Percentiles rank a stretch among this genome's conserved stretches.
phyloP scores from a whole-genome alignment of 2,888 invertebrate genomes.

The Ctenicera cuprea region DNA sequence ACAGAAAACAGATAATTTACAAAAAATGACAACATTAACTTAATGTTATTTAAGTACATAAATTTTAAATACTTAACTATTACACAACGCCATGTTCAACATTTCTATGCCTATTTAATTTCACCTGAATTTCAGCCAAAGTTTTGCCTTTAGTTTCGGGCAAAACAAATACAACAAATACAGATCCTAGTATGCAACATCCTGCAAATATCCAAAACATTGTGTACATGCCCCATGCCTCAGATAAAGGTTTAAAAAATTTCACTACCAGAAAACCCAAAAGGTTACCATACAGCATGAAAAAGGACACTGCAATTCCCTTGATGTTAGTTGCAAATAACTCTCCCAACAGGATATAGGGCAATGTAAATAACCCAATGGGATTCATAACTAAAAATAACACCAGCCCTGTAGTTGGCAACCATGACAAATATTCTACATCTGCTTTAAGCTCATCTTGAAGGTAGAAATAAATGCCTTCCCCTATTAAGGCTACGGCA shows the following conservation, averaged over 20 bases:
- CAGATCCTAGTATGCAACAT: constrained; percentile 75
- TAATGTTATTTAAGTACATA: too few relatives aligned
- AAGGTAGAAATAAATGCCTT: constrained; percentile 76
- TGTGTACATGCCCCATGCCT: constrained; percentile 75
- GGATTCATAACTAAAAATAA: constrained; percentile 77
- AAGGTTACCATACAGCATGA: constrained; percentile 75
- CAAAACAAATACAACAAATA: constrained; percentile 76
- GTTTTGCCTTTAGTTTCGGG: constrained; percentile 81
- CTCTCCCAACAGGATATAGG: constrained; percentile 79
- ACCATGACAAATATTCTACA: constrained; percentile 71
- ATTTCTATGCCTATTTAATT: constrained; percentile 68
- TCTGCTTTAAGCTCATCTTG: constrained; percentile 72
- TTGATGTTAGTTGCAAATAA: constrained; percentile 80
- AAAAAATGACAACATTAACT: too few relatives aligned
- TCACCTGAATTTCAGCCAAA: constrained; percentile 77
- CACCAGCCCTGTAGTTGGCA: constrained; percentile 76
- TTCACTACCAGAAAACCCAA: constrained; percentile 77
- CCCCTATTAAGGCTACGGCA: constrained; percentile 73
- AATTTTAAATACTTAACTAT: too few relatives aligned
- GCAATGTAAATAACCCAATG: constrained; percentile 77
- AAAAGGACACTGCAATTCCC: constrained; percentile 76
- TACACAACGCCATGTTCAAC: neutral
- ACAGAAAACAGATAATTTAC: too few relatives aligned
- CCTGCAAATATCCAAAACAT: constrained; percentile 77
- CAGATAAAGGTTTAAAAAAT: constrained; percentile 76